These are phyloP conservation scores for Drosophila jambulina DNA, from an alignment of 1,140 invertebrate species.

Conservation along the genomic window DNA sequence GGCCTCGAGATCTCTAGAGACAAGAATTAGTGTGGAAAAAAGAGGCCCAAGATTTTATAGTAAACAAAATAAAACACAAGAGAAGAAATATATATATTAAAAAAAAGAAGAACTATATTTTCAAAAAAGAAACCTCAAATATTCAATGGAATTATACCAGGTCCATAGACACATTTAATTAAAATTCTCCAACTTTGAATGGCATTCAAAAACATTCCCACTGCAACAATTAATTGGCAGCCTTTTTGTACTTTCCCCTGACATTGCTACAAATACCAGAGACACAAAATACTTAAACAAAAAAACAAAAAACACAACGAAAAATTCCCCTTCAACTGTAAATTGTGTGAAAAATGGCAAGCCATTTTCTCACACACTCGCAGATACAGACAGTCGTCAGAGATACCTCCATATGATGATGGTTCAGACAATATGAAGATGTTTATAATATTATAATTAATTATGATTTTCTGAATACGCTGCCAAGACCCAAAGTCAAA, in stretches of 20 bases:
- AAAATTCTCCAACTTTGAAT: conserved; percentile 21
- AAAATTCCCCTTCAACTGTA: conserved; percentile 38
- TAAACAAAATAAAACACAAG: background rate
- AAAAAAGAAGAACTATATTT: background rate
- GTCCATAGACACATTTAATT: background rate
- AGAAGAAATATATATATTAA: no score
- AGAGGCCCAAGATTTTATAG: background rate
- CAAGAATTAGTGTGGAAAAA: conserved; percentile 3
- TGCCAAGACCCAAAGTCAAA: conserved; percentile 73
- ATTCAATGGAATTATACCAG: background rate
- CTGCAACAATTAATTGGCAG: conserved; percentile 29
- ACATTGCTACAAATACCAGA: conserved; percentile 51
- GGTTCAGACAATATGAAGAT: conserved; percentile 68
- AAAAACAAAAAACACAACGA: conserved; percentile 33
- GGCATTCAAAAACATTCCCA: conserved; percentile 14
- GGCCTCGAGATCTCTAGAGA: conserved; percentile 1
- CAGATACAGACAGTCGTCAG: conserved; percentile 15
- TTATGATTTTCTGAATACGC: conserved; percentile 64
- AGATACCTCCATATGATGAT: conserved; percentile 32
- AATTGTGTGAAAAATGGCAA: conserved; percentile 64
- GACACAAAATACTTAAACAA: conserved; percentile 8
- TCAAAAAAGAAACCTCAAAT: background rate
- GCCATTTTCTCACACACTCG: conserved; percentile 64
- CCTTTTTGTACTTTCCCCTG: conserved; percentile 55
- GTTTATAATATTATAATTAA: conserved; percentile 80